Evolutionary conservation across 2,888 invertebrate species (phyloP).

Genomic region (Tenthredo mesomela): DNA sequence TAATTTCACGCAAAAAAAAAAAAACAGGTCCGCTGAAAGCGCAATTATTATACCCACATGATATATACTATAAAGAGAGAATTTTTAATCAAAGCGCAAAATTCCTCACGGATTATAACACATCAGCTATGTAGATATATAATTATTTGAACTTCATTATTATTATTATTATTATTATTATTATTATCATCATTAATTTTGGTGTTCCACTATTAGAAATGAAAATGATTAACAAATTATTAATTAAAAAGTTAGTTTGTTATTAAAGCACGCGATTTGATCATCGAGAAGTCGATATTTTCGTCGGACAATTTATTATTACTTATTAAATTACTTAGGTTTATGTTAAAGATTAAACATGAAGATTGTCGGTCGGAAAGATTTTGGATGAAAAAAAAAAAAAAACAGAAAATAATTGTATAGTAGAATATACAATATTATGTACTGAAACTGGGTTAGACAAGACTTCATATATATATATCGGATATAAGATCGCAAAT

Average conservation of each 20-base stretch:
- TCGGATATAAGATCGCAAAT: no score
- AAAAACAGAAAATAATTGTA: background rate
- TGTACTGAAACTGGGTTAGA: background rate
- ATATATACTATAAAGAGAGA: background rate
- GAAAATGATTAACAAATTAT: background rate
- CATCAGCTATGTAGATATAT: background rate
- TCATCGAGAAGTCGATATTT: slow-evolving; percentile 3
- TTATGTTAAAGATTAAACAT: background rate
- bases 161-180: background rate
- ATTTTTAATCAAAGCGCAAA: background rate
- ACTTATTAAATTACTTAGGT: background rate
- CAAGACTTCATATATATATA: no score
- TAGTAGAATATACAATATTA: background rate
- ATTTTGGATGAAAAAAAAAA: background rate
- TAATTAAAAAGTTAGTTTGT: background rate
- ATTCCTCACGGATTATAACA: background rate
- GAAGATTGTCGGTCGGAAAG: background rate
- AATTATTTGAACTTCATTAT: background rate
- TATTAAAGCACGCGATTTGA: background rate
- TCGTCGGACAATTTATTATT: background rate
- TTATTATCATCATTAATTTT: background rate
- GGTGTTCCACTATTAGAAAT: background rate
- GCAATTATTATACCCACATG: background rate
- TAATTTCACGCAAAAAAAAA: background rate
- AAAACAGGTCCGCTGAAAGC: slow-evolving; percentile 3